These are phyloP conservation scores for Spatula clypeata DNA, from an alignment of 2,797 vertebrate genomes.

Conservation along the genomic window DNA sequence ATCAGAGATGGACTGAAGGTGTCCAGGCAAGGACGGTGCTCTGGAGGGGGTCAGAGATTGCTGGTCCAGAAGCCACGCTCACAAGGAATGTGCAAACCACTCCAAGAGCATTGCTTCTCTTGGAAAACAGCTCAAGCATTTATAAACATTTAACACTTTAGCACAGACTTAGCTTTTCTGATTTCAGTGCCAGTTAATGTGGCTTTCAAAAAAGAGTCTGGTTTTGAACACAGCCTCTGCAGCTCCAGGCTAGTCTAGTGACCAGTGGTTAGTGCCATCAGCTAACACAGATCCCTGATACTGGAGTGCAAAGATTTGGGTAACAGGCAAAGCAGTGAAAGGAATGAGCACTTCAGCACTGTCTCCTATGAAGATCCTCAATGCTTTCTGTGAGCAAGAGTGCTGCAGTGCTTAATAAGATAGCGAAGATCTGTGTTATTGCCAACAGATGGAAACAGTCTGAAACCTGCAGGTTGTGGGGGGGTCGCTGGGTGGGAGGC, in stretches of 20 bases:
- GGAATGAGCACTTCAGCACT: too few relatives aligned
- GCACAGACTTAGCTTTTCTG: neutral
- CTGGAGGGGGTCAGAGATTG: slow-evolving; percentile 11
- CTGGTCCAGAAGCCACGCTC: neutral
- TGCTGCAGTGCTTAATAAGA: neutral
- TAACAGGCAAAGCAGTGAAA: neutral
- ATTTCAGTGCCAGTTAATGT: neutral
- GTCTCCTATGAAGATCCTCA: neutral
- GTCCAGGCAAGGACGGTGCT: slow-evolving; percentile 59
- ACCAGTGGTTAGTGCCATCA: neutral
- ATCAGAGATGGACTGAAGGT: slow-evolving; percentile 82
- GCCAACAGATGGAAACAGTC: neutral
- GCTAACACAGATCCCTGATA: too few relatives aligned
- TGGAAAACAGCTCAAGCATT: neutral
- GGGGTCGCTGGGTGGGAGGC: rapidly evolving
- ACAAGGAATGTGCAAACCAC: neutral
- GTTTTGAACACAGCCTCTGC: neutral
- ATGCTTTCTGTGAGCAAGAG: neutral
- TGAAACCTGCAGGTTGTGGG: neutral
- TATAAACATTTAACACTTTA: neutral
- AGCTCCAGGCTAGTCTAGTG: neutral
- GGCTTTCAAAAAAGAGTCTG: neutral
- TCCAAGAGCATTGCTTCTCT: neutral
- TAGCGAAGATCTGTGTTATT: neutral
- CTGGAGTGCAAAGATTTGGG: neutral